Evolutionary conservation across 2,113 vertebrate species (phyloP), one percentile per base, ranked within the genome.

Genomic region (Canis aureus): DNA sequence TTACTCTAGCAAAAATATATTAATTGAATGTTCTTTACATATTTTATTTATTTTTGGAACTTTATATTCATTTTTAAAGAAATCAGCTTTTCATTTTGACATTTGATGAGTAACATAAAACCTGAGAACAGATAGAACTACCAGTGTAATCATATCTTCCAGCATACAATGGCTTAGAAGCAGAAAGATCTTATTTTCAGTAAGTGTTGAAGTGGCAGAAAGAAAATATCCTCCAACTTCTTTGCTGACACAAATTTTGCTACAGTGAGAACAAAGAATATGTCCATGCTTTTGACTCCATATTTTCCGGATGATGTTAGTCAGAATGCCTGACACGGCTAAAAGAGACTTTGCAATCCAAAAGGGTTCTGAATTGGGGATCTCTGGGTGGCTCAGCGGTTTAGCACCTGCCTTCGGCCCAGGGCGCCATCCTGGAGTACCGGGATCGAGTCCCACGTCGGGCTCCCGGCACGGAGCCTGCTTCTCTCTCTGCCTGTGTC

Each of bases 171-270:
- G 78, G 57, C 81, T 3, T 43, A 76, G 69, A 96, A 91, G 57
- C 73, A 97, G 57, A 92, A 86, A 20, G 76, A 86, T 92, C 71
- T 89, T 88, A 53, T 96, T 97, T 95, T 93, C 71, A 82, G 78
- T 78, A 81, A 97, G 55, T 97, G 92, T 93, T 93, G 86, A 97
- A 82, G 78, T 57, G 79, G 94, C 92, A 94, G 92, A 95, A 98
- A 97, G 89, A 86, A 91, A 89, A 95, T 89, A 95, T 66, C 51
- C 73, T 32, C 60, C 55, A 85, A 8, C 27, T 35, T 62, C 55
- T 97, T 98, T 93, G 89, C 89, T 97, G 92, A 96, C 96, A 96
- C 73, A 89, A 78, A 94, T 95, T 97, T 90, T 96, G 82, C 57
- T 91, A 60, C 11, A 91, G n/a, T 73, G 59, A 84, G 22, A 53